A percentile compares a stretch with the other conserved stretches of the same genome.
These are phyloP conservation scores for Peromyscus eremicus DNA, from an alignment of 2,797 vertebrate genomes.

Conservation along the genomic window DNA sequence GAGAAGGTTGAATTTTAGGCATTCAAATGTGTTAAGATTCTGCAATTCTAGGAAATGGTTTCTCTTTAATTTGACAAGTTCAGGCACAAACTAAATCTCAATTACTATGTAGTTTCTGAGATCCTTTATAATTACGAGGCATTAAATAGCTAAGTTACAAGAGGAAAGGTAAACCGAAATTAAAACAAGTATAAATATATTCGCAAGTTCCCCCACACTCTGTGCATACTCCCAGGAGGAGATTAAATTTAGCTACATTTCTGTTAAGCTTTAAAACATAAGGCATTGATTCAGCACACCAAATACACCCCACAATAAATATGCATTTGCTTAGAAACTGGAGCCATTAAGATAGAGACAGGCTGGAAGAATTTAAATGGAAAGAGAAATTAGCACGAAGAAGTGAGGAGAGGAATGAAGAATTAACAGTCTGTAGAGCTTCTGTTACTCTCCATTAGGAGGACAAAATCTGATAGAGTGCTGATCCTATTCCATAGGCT, in stretches of 20 bases:
- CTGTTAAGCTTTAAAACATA: constrained; percentile 55
- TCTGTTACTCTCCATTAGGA: constrained; percentile 10
- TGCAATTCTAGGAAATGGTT: constrained; percentile 17
- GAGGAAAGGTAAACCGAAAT: constrained; percentile 63
- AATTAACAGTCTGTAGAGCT: constrained; percentile 48
- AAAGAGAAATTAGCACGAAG: constrained; percentile 48
- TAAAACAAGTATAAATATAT: constrained; percentile 21
- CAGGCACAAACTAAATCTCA: constrained; percentile 18
- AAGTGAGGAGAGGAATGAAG: constrained; percentile 51
- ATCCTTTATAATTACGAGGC: constrained; percentile 36
- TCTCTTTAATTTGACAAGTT: constrained; percentile 48
- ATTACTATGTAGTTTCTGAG: not conserved
- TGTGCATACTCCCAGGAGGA: not conserved
- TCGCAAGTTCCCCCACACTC: not conserved
- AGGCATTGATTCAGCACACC: constrained; percentile 46
- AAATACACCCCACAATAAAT: constrained; percentile 40
- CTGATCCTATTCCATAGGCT: not conserved
- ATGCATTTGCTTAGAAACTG: constrained; percentile 61
- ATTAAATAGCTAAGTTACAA: constrained; percentile 32
- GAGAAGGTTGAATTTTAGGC: not conserved
- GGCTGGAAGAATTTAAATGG: constrained; percentile 64
- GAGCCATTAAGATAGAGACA: constrained; percentile 49
- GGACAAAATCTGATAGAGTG: constrained; percentile 26
- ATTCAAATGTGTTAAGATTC: not conserved
- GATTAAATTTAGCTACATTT: constrained; percentile 62